phyloP scores from a whole-genome alignment of 92 coral and sea anemone genomes.

The Heteractis magnifica region DNA sequence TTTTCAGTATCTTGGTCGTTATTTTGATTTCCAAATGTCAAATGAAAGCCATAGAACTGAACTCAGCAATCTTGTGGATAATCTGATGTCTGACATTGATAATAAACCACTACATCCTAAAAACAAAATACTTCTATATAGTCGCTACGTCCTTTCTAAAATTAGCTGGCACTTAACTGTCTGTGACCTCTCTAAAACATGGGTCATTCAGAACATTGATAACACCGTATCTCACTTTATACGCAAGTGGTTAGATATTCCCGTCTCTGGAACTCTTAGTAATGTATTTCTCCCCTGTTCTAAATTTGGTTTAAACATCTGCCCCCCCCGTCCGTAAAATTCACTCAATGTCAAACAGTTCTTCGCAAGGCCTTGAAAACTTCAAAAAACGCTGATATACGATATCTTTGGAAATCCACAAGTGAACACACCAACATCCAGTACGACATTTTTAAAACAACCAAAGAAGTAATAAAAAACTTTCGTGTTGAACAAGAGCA shows the following conservation, averaged over 20 bases:
- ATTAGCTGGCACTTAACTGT: not conserved
- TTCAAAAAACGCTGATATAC: constrained; percentile 26
- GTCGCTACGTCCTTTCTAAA: not conserved
- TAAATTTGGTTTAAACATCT: constrained; percentile 33
- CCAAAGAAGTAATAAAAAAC: constrained; percentile 25
- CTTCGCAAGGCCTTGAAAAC: constrained; percentile 24
- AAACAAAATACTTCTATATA: not conserved
- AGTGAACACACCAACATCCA: constrained; percentile 29
- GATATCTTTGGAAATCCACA: constrained; percentile 18
- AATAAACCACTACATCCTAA: not conserved
- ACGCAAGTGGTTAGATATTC: constrained; percentile 36
- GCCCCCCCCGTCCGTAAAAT: constrained; percentile 20
- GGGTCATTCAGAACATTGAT: constrained; percentile 23
- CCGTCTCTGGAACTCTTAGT: constrained; percentile 37
- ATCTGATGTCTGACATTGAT: constrained; percentile 16
- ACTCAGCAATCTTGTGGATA: constrained; percentile 4
- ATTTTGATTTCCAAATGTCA: constrained; percentile 28
- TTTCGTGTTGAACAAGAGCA: constrained; percentile 22
- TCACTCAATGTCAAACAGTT: constrained; percentile 35
- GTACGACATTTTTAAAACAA: constrained; percentile 27
- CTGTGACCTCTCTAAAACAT: constrained; percentile 26
- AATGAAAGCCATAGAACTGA: constrained; percentile 13
- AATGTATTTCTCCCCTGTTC: constrained; percentile 20
- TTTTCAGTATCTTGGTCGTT: constrained; percentile 22
- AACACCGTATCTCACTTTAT: constrained; percentile 10